phyloP scores from a whole-genome alignment of 2,797 vertebrate species.

The Neoniphon sammara region DNA sequence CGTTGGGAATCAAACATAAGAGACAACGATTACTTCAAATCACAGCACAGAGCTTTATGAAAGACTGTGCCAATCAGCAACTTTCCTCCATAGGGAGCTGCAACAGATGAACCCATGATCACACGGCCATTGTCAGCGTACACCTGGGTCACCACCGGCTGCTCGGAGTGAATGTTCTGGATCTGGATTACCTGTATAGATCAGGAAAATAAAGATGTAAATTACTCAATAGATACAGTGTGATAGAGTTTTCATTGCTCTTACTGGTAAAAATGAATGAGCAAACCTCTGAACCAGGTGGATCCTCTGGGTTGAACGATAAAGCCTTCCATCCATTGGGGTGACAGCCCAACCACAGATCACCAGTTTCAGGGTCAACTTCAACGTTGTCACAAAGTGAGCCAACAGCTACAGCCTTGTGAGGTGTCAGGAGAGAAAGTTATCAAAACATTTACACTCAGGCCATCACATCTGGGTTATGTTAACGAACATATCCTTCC shows the following conservation, averaged over 20 bases:
- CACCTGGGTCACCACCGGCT: constrained; percentile 83
- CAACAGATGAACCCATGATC: constrained; percentile 88
- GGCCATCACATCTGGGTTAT: background rate
- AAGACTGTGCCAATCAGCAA: constrained; percentile 91
- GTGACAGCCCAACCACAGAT: constrained; percentile 89
- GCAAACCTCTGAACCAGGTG: constrained; percentile 89
- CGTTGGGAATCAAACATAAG: background rate
- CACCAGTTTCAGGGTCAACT: constrained; percentile 86
- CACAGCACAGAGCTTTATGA: constrained; percentile 90
- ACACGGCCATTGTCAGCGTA: constrained; percentile 86
- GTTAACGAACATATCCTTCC: background rate
- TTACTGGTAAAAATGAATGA: background rate
- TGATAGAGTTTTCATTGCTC: background rate
- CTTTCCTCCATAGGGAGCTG: constrained; percentile 80
- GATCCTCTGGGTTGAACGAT: constrained; percentile 76
- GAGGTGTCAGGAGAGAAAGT: constrained; percentile 25
- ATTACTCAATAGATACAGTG: background rate
- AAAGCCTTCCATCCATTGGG: constrained; percentile 84
- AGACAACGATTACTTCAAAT: constrained; percentile 73
- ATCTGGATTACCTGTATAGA: constrained; percentile 84
- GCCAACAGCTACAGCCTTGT: constrained; percentile 83
- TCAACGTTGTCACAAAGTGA: constrained; percentile 88
- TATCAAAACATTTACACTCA: background rate
- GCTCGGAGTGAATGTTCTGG: constrained; percentile 86
- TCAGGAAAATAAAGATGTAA: constrained; percentile 1